Percentiles rank a stretch among this genome's conserved stretches.
These are phyloP conservation scores for Nannoperca australis DNA, from an alignment of 2,797 vertebrate genomes.

Conservation along the genomic window DNA sequence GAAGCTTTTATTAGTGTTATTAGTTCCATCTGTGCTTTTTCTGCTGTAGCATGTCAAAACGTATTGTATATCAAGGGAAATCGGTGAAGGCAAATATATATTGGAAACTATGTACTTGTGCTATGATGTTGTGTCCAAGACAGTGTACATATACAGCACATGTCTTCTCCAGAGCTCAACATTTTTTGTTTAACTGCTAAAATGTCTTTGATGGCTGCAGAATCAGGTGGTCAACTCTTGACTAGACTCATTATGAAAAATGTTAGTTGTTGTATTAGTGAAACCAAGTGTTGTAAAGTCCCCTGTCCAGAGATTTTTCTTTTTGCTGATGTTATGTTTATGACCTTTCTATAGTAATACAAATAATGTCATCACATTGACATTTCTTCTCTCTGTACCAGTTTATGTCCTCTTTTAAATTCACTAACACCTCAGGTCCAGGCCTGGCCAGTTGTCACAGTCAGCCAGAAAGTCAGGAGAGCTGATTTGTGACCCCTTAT, in stretches of 20 bases:
- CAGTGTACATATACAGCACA: no score
- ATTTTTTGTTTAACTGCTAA: neutral
- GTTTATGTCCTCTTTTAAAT: constrained; percentile 16
- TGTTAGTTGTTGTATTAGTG: neutral
- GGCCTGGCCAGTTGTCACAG: constrained; percentile 27
- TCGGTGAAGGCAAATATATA: neutral
- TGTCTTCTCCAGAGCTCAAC: neutral
- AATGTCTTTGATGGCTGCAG: neutral
- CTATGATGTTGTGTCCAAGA: no score
- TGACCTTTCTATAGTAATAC: neutral
- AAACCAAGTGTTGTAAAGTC: constrained; percentile 4
- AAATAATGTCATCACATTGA: constrained; percentile 15
- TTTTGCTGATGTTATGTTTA: neutral
- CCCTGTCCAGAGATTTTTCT: neutral
- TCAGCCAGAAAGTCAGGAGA: constrained; percentile 36
- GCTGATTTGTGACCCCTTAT: constrained; percentile 68
- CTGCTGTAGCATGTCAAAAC: neutral
- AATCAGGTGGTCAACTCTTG: neutral
- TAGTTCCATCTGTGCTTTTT: neutral
- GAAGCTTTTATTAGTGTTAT: neutral
- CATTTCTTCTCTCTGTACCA: constrained; percentile 5
- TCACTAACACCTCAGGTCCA: constrained; percentile 13
- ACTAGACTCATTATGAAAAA: neutral
- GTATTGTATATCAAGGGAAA: neutral
- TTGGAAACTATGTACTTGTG: neutral